Percentiles rank a stretch among this genome's conserved stretches.
Conservation (phyloP, 2,888 invertebrate genomes). For the Digitonthophagus gazella region DNA sequence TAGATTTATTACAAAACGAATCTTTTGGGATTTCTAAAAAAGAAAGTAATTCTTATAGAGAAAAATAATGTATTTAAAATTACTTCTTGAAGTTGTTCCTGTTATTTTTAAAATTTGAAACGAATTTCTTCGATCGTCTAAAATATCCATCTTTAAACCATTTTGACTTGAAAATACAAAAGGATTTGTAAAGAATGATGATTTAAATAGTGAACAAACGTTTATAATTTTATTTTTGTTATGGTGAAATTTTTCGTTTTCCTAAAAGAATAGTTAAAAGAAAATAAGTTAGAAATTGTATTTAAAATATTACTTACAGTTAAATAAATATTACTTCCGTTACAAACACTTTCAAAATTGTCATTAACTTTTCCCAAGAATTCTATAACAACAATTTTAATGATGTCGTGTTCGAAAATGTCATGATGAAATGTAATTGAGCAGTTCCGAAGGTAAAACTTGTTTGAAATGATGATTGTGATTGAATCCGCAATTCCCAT, state of each 20-base stretch:
- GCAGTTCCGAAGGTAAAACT: too few relatives aligned
- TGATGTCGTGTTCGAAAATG: too few relatives aligned
- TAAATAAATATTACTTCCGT: constrained; percentile 21
- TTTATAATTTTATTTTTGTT: constrained; percentile 18
- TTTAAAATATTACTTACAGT: constrained; percentile 6
- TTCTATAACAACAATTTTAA: too few relatives aligned
- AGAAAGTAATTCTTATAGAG: not conserved
- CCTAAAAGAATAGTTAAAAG: constrained; percentile 16
- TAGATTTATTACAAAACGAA: constrained; percentile 23
- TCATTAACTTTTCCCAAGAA: too few relatives aligned
- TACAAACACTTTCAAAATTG: constrained; percentile 27
- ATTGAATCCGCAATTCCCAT: too few relatives aligned
- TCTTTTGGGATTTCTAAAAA: constrained; percentile 26
- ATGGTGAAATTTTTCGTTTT: too few relatives aligned
- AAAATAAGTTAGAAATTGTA: not conserved
- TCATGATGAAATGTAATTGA: too few relatives aligned
- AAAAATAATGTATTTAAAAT: not conserved
- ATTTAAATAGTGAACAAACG: constrained; percentile 20
- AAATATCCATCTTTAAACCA: constrained; percentile 16
- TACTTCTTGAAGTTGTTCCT: constrained; percentile 32
- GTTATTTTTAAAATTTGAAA: constrained; percentile 30
- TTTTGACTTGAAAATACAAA: constrained; percentile 22
- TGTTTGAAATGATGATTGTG: too few relatives aligned
- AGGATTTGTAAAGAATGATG: constrained; percentile 20
- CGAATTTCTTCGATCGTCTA: constrained; percentile 2